Base-by-base conservation (phyloP, 2,888 invertebrate genomes). In the Tetheella fluctuosa region DNA sequence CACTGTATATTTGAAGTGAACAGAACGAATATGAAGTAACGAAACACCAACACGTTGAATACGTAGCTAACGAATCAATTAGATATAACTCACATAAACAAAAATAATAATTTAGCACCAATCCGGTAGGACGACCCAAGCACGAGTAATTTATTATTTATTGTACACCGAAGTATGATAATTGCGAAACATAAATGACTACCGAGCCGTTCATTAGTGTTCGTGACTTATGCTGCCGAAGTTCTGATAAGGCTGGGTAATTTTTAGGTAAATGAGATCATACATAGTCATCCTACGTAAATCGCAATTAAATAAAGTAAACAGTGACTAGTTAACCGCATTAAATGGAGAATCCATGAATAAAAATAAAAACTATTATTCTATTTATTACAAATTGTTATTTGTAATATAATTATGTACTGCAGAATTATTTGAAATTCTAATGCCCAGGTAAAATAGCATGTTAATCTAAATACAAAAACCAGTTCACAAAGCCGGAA, bases 251-350 rank as follows among this genome's bases (percentile, higher is more conserved):
- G 71, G 63, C 64, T 61, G 78, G 74, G 75, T 76, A 76, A 79
- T 80, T 81, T 76, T n/a, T n/a, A n/a, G n/a, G 68, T 77, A 71
- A 76, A 85, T 87, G 86, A 86, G 80, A 83, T 88, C 88, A 59
- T 57, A 34, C 53, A 61, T 57, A 61, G 64, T 58, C 48, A 52
- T 57, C 52, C 56, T 34, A 52, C 30, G 54, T 42, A 62, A 61
- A 62, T 61, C 2, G 2, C 23, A 59, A 34, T 53, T 53, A 53
- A 37, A 37, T 58, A 58, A 52, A 58, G 57, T 58, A 58, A 58
- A 58, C 52, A 48, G 48, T 48, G 48, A 48, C 20, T 48, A 42
- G 20, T 8, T n/a, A 1, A 20, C 48, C 2, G 48, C 39, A 39
- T 39, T 1, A 39, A n/a, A 39, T 3, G 34, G 30, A 30, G 30